phyloP scores from a whole-genome alignment of 2,113 vertebrate genomes.

The Leucopsar rothschildi region DNA sequence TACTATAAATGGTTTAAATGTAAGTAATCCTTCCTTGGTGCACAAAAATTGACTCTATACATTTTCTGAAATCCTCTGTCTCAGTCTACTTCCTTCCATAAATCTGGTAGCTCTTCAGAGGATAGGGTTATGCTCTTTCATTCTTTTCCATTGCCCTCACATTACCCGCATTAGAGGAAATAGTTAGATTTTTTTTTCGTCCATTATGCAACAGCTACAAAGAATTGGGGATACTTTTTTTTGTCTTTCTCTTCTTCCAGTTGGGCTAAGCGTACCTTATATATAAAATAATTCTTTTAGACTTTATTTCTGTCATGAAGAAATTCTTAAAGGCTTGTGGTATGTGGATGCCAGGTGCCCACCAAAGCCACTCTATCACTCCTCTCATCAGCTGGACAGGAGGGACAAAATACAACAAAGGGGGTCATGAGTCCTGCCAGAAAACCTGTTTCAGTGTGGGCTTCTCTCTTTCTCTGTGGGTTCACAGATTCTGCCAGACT shows the following conservation, averaged over 20 bases:
- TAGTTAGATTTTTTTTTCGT: not conserved
- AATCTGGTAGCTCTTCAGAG: not conserved
- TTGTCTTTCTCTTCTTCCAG: not conserved
- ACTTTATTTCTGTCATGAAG: not conserved
- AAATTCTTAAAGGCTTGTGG: not conserved
- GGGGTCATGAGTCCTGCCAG: not conserved
- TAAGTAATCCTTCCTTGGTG: not conserved
- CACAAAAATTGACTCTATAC: not conserved
- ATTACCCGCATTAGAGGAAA: not conserved
- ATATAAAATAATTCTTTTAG: not conserved
- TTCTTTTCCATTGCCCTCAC: not conserved
- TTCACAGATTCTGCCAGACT: not conserved
- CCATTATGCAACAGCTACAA: not conserved
- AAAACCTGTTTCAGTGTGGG: not conserved
- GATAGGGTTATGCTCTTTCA: not conserved
- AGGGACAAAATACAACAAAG: not conserved
- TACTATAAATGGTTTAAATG: not conserved
- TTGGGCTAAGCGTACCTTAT: not conserved
- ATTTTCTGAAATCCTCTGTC: not conserved
- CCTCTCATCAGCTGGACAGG: not conserved
- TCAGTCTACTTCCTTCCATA: not conserved
- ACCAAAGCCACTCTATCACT: rapidly evolving
- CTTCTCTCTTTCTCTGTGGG: not conserved
- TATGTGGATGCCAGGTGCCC: not conserved
- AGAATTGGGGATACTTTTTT: not conserved